A percentile compares a stretch with the other conserved stretches of the same genome.
Conservation (phyloP, 2,888 invertebrate genomes). For the Keiferia lycopersicella region DNA sequence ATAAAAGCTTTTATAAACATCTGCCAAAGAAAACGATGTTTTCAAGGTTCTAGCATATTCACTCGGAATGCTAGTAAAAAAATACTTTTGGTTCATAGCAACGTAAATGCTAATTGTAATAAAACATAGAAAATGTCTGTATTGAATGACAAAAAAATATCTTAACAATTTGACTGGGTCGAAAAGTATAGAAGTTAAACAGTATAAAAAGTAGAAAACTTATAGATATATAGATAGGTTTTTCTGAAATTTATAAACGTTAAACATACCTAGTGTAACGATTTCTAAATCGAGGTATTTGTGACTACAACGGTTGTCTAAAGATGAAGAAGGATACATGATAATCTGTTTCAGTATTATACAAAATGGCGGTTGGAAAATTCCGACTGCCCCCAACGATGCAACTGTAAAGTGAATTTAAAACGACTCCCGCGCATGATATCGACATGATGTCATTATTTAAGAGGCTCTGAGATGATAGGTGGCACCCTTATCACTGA, state of each 20-base stretch:
- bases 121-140: constrained; percentile 18
- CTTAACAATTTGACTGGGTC: constrained; percentile 53
- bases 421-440: no score
- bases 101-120: constrained; percentile 25
- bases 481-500: no score
- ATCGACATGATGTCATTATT: constrained; percentile 12
- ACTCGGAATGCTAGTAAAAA: not conserved
- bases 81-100: constrained; percentile 17
- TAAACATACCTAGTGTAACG: constrained; percentile 67
- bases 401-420: not conserved
- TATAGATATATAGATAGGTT: constrained; percentile 70
- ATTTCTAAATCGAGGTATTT: constrained; percentile 47
- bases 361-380: constrained; percentile 9
- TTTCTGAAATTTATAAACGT: constrained; percentile 80
- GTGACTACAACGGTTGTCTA: constrained; percentile 26
- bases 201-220: constrained; percentile 55
- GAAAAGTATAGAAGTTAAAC: constrained; percentile 46
- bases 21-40: constrained; percentile 41
- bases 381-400: not conserved
- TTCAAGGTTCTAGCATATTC: constrained; percentile 19
- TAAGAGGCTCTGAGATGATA: not conserved
- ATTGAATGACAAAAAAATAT: constrained; percentile 29
- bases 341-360: constrained; percentile 62
- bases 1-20: constrained; percentile 37
- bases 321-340: not conserved